Conservation (phyloP, 2,113 vertebrate genomes). For the Anolis carolinensis region DNA sequence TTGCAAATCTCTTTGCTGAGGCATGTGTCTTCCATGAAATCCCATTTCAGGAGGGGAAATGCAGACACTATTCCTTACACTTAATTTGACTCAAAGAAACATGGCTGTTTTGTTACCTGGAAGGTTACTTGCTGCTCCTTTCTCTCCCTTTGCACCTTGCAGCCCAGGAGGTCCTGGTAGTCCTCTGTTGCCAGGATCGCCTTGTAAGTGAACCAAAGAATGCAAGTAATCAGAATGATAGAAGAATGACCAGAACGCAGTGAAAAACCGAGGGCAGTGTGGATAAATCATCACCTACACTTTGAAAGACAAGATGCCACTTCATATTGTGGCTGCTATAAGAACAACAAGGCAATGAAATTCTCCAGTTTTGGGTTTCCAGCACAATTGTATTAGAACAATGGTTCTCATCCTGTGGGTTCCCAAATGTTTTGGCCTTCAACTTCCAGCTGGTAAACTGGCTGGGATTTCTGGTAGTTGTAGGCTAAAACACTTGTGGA, state of each 20-base stretch:
- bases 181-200: constrained; percentile 54
- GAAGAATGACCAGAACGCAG: background rate
- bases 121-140: constrained; percentile 55
- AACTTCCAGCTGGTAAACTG: too few species aligned
- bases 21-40: too few species aligned
- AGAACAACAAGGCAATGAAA: background rate
- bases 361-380: background rate
- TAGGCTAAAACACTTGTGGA: too few species aligned
- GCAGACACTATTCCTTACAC: too few species aligned
- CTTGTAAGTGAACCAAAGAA: constrained; percentile 59
- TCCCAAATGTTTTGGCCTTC: too few species aligned
- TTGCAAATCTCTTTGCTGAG: too few species aligned
- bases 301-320: background rate
- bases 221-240: background rate
- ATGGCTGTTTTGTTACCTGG: constrained; percentile 50
- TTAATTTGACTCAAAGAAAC: background rate
- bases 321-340: background rate
- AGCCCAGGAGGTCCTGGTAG: constrained; percentile 50
- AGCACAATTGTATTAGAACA: background rate
- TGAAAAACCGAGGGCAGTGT: background rate
- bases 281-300: background rate
- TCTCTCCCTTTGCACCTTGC: constrained; percentile 58
- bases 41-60: too few species aligned
- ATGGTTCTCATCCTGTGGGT: too few species aligned
- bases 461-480: too few species aligned